Conservation (phyloP, 1,140 invertebrate species). For the Dermatophagoides farinae region DNA sequence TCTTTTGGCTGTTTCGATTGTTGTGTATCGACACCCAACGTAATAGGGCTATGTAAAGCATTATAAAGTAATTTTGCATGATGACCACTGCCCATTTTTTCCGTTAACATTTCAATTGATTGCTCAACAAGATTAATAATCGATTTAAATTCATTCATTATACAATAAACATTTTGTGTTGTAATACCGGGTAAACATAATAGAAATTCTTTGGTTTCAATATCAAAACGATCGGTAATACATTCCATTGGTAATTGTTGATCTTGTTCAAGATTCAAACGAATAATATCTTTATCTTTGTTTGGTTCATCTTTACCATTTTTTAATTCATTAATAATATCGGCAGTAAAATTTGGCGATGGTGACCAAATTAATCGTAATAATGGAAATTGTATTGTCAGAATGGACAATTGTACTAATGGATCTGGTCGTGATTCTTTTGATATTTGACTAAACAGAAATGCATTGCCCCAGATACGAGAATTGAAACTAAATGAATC, state of each 20-base stretch:
- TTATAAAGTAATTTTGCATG: conserved; percentile 8
- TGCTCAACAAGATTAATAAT: conserved; percentile 40
- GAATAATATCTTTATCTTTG: conserved; percentile 14
- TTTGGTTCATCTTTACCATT: conserved; percentile 22
- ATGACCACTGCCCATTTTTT: conserved; percentile 38
- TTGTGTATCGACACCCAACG: not conserved
- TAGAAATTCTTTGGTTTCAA: conserved; percentile 51
- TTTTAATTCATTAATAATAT: conserved; percentile 62
- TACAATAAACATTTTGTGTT: conserved; percentile 53
- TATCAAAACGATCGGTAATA: conserved; percentile 47
- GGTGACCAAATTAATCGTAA: conserved; percentile 84
- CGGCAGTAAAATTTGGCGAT: conserved; percentile 77
- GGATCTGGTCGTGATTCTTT: conserved; percentile 13
- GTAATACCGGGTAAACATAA: conserved; percentile 71
- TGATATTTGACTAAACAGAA: too few relatives aligned
- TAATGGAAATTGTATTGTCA: conserved; percentile 82
- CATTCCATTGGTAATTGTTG: conserved; percentile 17
- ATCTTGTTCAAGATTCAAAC: conserved; percentile 23
- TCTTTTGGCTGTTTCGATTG: not conserved
- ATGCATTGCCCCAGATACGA: not conserved
- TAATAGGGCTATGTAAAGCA: conserved; percentile 6
- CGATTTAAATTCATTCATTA: conserved; percentile 46
- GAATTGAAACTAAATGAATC: conserved; percentile 44
- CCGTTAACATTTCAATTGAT: conserved; percentile 34
- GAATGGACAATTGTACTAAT: conserved; percentile 35